These are phyloP conservation scores for Phyllotis vaccarum DNA, from an alignment of 2,797 vertebrate species.

Conservation along the genomic window DNA sequence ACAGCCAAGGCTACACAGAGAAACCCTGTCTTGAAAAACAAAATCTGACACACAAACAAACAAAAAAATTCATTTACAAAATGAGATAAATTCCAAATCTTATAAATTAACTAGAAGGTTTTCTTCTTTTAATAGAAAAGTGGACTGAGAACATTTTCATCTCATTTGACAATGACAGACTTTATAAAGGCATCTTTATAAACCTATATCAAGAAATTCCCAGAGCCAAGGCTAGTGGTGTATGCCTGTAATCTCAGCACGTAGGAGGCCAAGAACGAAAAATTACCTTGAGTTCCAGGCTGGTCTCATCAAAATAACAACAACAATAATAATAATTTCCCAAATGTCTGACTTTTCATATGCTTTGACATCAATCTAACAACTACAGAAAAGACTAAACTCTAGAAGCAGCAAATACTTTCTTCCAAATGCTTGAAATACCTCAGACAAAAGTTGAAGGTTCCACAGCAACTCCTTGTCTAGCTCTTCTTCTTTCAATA, in stretches of 20 bases:
- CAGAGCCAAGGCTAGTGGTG: background rate
- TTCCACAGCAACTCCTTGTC: constrained; percentile 99
- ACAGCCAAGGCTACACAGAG: background rate
- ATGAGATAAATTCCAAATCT: background rate
- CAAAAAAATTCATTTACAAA: background rate
- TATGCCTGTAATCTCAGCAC: background rate
- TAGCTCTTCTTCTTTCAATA: constrained; percentile 95
- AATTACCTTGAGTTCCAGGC: no score
- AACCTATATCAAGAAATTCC: background rate
- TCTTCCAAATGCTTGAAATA: constrained; percentile 83
- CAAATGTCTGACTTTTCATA: constrained; percentile 16
- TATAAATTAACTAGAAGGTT: background rate
- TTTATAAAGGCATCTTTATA: background rate
- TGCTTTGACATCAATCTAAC: background rate
- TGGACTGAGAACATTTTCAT: background rate
- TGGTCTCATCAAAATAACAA: background rate
- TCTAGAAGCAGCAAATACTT: constrained; percentile 21
- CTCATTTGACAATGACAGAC: background rate
- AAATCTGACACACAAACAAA: background rate
- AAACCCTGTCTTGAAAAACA: background rate
- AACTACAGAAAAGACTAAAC: background rate
- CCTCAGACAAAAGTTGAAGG: constrained; percentile 98
- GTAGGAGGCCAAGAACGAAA: background rate
- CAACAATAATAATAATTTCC: background rate
- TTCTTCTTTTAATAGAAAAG: background rate